Evolutionary conservation across 2,113 vertebrate species (phyloP), one percentile per base, ranked within the genome.

Genomic region (Quiscalus mexicanus): DNA sequence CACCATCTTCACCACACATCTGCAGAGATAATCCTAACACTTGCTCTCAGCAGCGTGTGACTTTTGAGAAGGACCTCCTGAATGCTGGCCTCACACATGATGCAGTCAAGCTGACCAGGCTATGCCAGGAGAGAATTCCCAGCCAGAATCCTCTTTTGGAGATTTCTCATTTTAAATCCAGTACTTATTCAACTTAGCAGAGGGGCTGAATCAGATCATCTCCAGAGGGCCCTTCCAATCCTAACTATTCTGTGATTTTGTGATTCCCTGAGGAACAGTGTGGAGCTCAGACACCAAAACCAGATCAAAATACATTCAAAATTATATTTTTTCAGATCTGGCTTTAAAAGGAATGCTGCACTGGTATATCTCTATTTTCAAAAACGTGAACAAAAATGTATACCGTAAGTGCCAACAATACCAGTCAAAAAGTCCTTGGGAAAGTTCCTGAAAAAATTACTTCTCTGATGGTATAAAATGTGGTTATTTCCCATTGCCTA

Each of bases 1-100:
- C 23, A 42, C 14, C 23, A 41, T 15, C 25, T n/a, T 59, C 24
- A 63, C 12, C 59, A 60, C 15, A 23, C 0, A 0, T 35, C 6
- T 52, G 37, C 33, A 35, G 5, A 39, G 30, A 68, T 4, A 42
- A 69, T 21, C 25, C 31, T 15, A 60, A 45, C 33, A 31, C 49
- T 45, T 0, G 0, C 39, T 69, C 45, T 44, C 1, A 2, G n/a
- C 49, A 77, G 33, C 0, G 0, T 23, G 10, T 10, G 15, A 56
- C 59, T 64, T 78, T 41, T 47, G 27, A 56, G 49, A n/a, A 81
- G 23, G 27, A 60, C 18, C 23, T 83, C 19, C 37, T 47, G n/a
- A 58, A 76, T 5, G 15, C 53, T 63, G 35, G 20, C 50, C 37
- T 79, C 44, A 63, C 53, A 33, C 0, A 1, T 19, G 25, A 53